phyloP scores from a whole-genome alignment of 1,140 invertebrate genomes.

The Eupristina koningsbergeri region DNA sequence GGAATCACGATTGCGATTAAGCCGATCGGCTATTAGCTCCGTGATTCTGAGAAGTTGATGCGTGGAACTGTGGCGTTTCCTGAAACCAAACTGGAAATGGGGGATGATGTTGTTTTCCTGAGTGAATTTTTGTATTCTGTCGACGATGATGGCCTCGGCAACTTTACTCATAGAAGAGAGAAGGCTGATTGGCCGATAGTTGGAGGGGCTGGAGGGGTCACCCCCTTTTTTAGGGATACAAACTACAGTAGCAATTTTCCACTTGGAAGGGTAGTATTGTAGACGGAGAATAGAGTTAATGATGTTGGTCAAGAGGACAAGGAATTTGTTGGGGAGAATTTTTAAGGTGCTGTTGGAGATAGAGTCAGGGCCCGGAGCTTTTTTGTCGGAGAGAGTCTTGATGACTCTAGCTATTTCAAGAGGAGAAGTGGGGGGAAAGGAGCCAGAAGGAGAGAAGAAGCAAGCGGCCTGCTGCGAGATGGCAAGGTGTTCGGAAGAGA shows the following conservation, averaged over 20 bases:
- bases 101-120: constrained; percentile 27
- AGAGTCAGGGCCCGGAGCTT: constrained; percentile 35
- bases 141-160: constrained; percentile 27
- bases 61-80: not conserved
- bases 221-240: not conserved
- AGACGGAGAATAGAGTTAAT: not conserved
- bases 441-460: not conserved
- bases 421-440: not conserved
- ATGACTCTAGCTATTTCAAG: constrained; percentile 24
- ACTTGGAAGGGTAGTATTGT: constrained; percentile 3
- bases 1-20: constrained; percentile 24
- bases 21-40: not conserved
- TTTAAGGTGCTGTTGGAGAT: constrained; percentile 34
- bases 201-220: not conserved
- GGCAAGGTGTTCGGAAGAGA: not conserved
- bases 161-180: constrained; percentile 39
- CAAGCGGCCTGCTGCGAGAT: not conserved
- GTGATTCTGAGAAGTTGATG: constrained; percentile 38
- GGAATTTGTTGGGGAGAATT: constrained; percentile 19
- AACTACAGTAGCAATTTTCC: constrained; percentile 7
- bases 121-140: not conserved
- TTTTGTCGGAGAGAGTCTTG: constrained; percentile 19
- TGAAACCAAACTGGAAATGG: no score
- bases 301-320: not conserved
- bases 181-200: constrained; percentile 45